Conservation (phyloP, 64 coral and sea anemone species). For the Pachyseris speciosa region DNA sequence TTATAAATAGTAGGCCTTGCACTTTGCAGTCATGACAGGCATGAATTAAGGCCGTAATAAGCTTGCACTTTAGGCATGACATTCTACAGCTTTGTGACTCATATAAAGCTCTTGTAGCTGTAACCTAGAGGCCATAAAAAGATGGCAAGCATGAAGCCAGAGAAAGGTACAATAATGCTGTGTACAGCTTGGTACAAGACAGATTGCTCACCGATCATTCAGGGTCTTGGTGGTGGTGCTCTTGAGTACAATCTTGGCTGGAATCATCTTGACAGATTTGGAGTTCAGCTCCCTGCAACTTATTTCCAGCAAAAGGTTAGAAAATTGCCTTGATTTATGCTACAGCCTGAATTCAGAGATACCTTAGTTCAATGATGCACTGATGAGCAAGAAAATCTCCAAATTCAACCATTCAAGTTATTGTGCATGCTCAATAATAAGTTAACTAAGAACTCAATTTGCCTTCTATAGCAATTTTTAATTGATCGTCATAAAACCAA, state of each 20-base stretch:
- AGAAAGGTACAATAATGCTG: constrained; percentile 26
- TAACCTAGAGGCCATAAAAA: background rate
- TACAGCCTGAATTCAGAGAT: too few species aligned
- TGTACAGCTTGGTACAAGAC: constrained; percentile 5
- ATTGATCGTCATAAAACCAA: too few species aligned
- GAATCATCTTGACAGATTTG: constrained; percentile 45
- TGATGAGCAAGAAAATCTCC: too few species aligned
- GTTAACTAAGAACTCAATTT: too few species aligned
- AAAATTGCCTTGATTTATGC: too few species aligned
- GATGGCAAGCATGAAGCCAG: constrained; percentile 21
- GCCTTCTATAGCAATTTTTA: too few species aligned
- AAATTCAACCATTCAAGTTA: too few species aligned
- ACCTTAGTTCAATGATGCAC: too few species aligned
- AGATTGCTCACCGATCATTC: constrained; percentile 95
- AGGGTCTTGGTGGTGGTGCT: constrained; percentile 90
- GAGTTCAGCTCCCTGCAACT: constrained; percentile 55
- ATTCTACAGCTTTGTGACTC: background rate
- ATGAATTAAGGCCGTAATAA: background rate
- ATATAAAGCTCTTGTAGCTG: background rate
- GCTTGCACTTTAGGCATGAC: background rate
- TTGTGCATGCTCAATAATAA: too few species aligned
- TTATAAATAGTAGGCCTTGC: background rate
- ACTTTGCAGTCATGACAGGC: too few species aligned
- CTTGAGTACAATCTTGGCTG: constrained; percentile 92
- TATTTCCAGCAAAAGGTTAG: constrained; percentile 2